Evolutionary conservation across 2,888 invertebrate genomes (phyloP), one percentile per base, ranked within the genome.

Genomic region (Watsonalla binaria): DNA sequence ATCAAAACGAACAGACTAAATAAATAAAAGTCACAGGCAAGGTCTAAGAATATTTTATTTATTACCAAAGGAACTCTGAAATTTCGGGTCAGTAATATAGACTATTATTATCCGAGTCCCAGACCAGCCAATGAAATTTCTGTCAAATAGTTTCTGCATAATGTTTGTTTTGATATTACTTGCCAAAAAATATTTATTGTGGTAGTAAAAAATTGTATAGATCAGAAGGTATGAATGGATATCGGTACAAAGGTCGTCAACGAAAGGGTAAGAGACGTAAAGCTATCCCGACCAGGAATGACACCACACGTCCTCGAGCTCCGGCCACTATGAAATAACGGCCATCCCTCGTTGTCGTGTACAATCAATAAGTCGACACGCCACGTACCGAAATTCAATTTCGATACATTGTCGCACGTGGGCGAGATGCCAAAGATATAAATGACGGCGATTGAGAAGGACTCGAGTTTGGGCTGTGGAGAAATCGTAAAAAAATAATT

Each of bases 401-500:
- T 77, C 67, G 70, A 70, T 71, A 71, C 69, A 71, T 71, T 72
- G 73, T 72, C 65, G 66, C 55, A 73, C 72, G 79, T 80, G 77
- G 79, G 78, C 68, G 72, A 72, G 72, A 74, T 76, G 74, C 68
- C 74, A 75, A 73, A 75, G 76, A 80, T 74, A 77, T 67, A 70
- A 68, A 76, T 68, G 70, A 76, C 70, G 68, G 73, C 74, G 65
- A 75, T 76, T 63, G 66, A 71, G 62, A 65, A 49, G 66, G 65
- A 66, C 56, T 57, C 58, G 66, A 74, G 72, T 73, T 74, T 71
- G 67, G 72, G 71, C 68, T 68, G 66, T 66, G 70, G 74, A 78
- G 74, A 72, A 76, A 79, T 76, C 58, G 66, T 73, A 74, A 80
- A 77, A 78, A 75, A 80, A 80, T 84, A 85, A 86, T 85, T 86